Evolutionary conservation across 2,888 invertebrate species (phyloP).

Genomic region (Nomada hirtipes): DNA sequence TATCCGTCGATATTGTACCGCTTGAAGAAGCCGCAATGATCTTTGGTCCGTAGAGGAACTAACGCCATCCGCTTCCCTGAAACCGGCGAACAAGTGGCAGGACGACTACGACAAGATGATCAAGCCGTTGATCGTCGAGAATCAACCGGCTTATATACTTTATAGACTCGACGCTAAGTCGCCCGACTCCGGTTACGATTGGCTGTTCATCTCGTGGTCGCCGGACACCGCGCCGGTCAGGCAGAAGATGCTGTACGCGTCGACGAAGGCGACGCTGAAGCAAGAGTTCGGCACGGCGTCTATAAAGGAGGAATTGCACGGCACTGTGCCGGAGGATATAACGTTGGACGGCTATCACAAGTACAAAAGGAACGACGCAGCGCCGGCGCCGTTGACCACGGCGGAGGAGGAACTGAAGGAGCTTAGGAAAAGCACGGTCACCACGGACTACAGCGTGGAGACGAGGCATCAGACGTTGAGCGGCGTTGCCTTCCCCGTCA

Average conservation of each 20-base stretch:
- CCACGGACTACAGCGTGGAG: conserved; percentile 92
- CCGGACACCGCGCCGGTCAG: conserved; percentile 96
- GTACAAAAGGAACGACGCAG: conserved; percentile 90
- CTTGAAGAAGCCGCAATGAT: not conserved
- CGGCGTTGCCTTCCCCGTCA: conserved; percentile 96
- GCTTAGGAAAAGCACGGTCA: conserved; percentile 88
- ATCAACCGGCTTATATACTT: conserved; percentile 96
- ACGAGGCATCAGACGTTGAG: conserved; percentile 95
- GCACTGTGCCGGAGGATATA: conserved; percentile 93
- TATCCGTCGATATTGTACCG: not conserved
- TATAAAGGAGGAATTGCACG: conserved; percentile 97
- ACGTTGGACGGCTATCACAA: conserved; percentile 92
- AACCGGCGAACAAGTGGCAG: conserved; percentile 92
- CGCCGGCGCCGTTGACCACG: conserved; percentile 95
- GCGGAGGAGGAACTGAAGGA: conserved; percentile 94
- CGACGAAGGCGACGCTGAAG: conserved; percentile 98
- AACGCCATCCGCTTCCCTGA: conserved; percentile 87
- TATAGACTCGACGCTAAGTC: conserved; percentile 91
- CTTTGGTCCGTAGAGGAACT: conserved; percentile 89
- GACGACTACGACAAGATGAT: conserved; percentile 93
- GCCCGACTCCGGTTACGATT: conserved; percentile 92
- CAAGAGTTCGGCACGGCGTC: conserved; percentile 97
- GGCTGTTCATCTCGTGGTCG: conserved; percentile 97
- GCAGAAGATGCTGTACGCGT: conserved; percentile 99
- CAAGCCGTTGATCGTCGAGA: conserved; percentile 89